Base-by-base conservation (phyloP, 1,140 invertebrate species). In the Drosophila parvula region DNA sequence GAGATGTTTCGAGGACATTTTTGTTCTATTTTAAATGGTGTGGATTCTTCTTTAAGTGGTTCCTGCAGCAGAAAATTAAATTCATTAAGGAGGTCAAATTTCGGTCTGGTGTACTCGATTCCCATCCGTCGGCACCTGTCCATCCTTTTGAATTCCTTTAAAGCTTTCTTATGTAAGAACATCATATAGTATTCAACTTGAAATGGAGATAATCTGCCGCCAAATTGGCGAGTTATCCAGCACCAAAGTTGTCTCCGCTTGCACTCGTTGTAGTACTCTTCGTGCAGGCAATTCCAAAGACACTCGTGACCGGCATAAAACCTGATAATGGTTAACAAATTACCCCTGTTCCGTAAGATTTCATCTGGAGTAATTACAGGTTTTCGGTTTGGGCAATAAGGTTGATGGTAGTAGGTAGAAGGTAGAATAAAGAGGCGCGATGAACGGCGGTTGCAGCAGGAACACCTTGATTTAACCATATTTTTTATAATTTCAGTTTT, bases 301-400 rank as follows among this genome's bases (percentile, higher is more conserved):
- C 71, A 74, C 34, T 74, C 71, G 43, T 71, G 71, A 2, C 71
- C 71, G 10, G 56, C 56, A 48, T 74, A 74, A 14, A 74, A 74
- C 14, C 70, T 55, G 18, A 74, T 61, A 28, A 74, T 27, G 27
- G 70, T 74, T 12, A 74, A 16, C 12, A 60, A 27, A 47, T 74
- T 74, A 18, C 47, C 45, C 36, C n/a, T 60, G 10, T 59, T 34
- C 5, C 8, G 1, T 28, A 74, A 60, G 14, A 53, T 40, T 16
- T 47, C 58, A 10, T 36, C 11, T n/a, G 4, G 6, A 12, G 30
- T 14, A n/a, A 5, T 8, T 14, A 22, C 10, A 27, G 18, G n/a
- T 22, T n/a, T 53, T 32, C 18, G 14, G 2, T 6, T 9, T 22
- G 3, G 4, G 16, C 22, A 22, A 22, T 22, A 22, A 22, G 1